Evolutionary conservation across 2,797 vertebrate species (phyloP).

Genomic region (Acridotheres tristis): DNA sequence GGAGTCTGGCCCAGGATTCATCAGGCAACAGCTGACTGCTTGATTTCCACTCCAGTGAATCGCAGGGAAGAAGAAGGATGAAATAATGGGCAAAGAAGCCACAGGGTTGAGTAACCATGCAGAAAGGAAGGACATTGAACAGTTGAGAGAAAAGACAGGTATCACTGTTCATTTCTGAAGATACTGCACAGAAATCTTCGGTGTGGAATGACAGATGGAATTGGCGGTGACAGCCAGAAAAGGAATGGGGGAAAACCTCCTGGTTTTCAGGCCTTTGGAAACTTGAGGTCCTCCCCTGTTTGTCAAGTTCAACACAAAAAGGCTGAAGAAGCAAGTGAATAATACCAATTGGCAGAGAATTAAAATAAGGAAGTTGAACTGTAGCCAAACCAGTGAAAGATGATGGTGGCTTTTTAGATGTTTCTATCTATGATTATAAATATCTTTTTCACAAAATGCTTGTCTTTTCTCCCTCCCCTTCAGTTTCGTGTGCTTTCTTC

Average conservation of each 20-base stretch:
- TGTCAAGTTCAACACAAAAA: not conserved
- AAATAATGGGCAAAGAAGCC: not conserved
- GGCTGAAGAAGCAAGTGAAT: not conserved
- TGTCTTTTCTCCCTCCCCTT: not conserved
- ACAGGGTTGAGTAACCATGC: not conserved
- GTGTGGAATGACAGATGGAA: not conserved
- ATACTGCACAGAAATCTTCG: not conserved
- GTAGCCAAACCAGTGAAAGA: not conserved
- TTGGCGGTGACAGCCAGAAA: not conserved
- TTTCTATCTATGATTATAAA: not conserved
- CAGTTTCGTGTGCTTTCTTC: not conserved
- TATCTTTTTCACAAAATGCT: not conserved
- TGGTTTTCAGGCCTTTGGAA: not conserved
- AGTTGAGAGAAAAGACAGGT: not conserved
- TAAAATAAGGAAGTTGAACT: constrained; percentile 17
- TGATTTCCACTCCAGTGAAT: not conserved
- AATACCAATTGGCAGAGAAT: not conserved
- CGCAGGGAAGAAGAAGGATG: not conserved
- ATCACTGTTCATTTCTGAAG: not conserved
- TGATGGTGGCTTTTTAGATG: not conserved
- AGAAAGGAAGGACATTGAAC: not conserved
- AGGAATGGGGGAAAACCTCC: not conserved
- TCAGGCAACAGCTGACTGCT: not conserved
- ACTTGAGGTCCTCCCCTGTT: not conserved
- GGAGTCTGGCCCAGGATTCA: fast-evolving